Evolutionary conservation across 1,140 invertebrate genomes (phyloP), one percentile per base, ranked within the genome.

Genomic region (Pseudomyrmex sp.): DNA sequence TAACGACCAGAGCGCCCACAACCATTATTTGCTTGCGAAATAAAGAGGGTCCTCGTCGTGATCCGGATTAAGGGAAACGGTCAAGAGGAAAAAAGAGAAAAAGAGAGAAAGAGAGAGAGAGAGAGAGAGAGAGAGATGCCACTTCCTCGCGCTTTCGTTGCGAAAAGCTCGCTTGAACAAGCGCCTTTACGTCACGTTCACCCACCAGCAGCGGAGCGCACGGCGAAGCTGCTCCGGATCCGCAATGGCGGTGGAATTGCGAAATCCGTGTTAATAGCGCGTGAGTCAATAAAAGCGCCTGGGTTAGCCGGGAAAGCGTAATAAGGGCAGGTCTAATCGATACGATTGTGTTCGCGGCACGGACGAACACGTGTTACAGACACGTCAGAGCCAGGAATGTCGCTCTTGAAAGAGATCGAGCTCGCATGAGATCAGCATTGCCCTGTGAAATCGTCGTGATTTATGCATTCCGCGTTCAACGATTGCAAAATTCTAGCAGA

Each of bases 181-280:
- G 48, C 10, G 62, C 54, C 8, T 77, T 88, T 87, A 76, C 87
- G 66, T 84, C 85, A 88, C 50, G 61, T 79, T 65, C 82, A 83
- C n/a, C 58, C 69, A 79, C 44, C 26, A 46, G 46, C 63, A 61
- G 23, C 82, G 69, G 35, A 87, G 69, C 83, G 61, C 50, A 56
- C 52, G 46, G 66, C 15, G 58, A 85, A 63, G 62, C 84, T 69
- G 50, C 9, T 8, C 54, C 86, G 74, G 85, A 86, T 20, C 18
- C 10, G 44, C 26, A 44, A 44, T 44, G 13, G 1, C 62, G 62
- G 18, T 15, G 20, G 23, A 10, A 46, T 88, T 87, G 66, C 87
- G 69, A 88, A 85, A 87, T 82, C 82, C 52, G 18, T 84, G 65
- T 87, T 85, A 88, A 88, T 88, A 87, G 74, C 86, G 23, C 54